These are phyloP conservation scores for Lordiphosa andalusiaca DNA, from an alignment of 2,888 invertebrate species.

Conservation along the genomic window DNA sequence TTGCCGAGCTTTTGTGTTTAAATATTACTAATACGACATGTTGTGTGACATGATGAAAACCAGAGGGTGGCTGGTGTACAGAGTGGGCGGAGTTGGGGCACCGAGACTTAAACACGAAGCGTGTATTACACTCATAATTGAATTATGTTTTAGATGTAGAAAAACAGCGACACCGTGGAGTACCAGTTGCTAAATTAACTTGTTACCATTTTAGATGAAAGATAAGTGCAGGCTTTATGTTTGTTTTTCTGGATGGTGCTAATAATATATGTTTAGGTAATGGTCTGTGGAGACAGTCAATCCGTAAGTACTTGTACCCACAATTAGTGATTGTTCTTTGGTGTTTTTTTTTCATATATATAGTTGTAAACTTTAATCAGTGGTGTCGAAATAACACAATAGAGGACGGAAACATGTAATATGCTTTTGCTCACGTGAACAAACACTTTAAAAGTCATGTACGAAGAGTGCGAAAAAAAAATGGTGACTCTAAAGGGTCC, in stretches of 20 bases:
- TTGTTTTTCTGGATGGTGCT: slow-evolving; percentile 7
- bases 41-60: slow-evolving; percentile 56
- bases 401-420: too few relatives aligned
- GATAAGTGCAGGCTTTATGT: slow-evolving; percentile 2
- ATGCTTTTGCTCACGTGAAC: too few relatives aligned
- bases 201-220: slow-evolving; percentile 11
- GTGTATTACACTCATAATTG: slow-evolving; percentile 62
- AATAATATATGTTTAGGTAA: slow-evolving; percentile 2
- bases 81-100: slow-evolving; percentile 7
- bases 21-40: slow-evolving; percentile 76
- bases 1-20: slow-evolving; percentile 74
- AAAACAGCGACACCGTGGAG: slow-evolving; percentile 5
- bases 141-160: slow-evolving; percentile 48
- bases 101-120: slow-evolving; percentile 28
- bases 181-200: slow-evolving; percentile 8
- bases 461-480: too few relatives aligned
- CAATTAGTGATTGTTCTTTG: too few relatives aligned
- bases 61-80: too few relatives aligned
- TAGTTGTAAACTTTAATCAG: too few relatives aligned
- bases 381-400: too few relatives aligned
- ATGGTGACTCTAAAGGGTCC: too few relatives aligned
- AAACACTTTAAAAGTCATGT: too few relatives aligned
- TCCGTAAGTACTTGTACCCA: slow-evolving; percentile 5
- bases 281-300: background rate
- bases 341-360: too few relatives aligned